Percentiles rank a stretch among this genome's conserved stretches.
These are phyloP conservation scores for Ennomos quercinarius DNA, from an alignment of 2,888 invertebrate genomes.

Conservation along the genomic window DNA sequence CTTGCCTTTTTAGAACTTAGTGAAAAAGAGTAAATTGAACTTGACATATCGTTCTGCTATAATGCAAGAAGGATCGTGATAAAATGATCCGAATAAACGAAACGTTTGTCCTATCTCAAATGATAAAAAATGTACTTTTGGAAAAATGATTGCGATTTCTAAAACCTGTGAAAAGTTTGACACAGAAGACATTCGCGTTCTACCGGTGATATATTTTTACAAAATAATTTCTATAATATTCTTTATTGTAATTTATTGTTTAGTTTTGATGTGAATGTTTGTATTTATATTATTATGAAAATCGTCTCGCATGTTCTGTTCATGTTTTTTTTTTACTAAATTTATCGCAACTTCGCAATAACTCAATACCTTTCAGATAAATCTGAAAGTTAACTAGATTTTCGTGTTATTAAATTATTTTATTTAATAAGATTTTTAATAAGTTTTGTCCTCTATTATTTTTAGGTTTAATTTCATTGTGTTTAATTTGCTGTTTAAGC, in stretches of 20 bases:
- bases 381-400: conserved; percentile 8
- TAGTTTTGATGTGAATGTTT: conserved; percentile 23
- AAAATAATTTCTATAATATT: neutral
- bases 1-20: too few relatives aligned
- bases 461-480: conserved; percentile 31
- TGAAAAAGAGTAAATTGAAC: too few relatives aligned
- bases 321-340: conserved; percentile 6
- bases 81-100: too few relatives aligned
- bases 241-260: neutral
- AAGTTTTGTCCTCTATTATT: conserved; percentile 4
- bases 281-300: conserved; percentile 7
- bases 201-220: neutral
- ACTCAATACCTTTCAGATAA: conserved; percentile 6
- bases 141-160: too few relatives aligned
- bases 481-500: conserved; percentile 41
- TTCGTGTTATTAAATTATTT: conserved; percentile 17
- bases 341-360: neutral
- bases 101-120: too few relatives aligned
- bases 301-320: conserved; percentile 23
- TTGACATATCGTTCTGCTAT: too few relatives aligned
- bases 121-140: too few relatives aligned
- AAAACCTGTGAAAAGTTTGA: neutral
- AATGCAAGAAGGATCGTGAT: too few relatives aligned
- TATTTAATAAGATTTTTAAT: conserved; percentile 1
- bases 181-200: neutral